Percentiles rank a stretch among this genome's conserved stretches.
These are phyloP conservation scores for Paraescarpia echinospica DNA, from an alignment of 1,140 invertebrate genomes.

Conservation along the genomic window DNA sequence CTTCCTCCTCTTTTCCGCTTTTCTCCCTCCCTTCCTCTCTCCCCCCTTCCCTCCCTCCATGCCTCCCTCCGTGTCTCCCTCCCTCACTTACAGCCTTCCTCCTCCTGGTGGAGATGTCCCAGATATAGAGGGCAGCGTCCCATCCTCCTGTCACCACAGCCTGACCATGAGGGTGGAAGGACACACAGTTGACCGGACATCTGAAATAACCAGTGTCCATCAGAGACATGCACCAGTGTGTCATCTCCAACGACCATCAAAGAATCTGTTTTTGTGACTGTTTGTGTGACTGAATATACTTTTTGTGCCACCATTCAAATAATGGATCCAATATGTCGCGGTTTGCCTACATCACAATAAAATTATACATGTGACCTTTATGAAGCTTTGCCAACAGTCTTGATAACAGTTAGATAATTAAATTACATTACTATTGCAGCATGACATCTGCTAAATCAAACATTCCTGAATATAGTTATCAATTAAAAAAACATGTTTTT, in stretches of 20 bases:
- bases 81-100: slow-evolving; percentile 31
- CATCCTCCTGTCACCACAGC: slow-evolving; percentile 53
- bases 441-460: too few relatives aligned
- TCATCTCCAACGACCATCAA: background rate
- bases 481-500: too few relatives aligned
- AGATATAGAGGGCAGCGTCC: slow-evolving; percentile 55
- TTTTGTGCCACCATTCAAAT: too few relatives aligned
- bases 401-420: too few relatives aligned
- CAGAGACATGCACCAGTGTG: background rate
- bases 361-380: too few relatives aligned
- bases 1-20: background rate
- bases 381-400: too few relatives aligned
- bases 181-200: slow-evolving; percentile 56
- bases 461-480: too few relatives aligned
- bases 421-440: too few relatives aligned
- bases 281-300: too few relatives aligned
- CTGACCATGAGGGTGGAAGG: slow-evolving; percentile 55
- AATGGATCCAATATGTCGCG: too few relatives aligned
- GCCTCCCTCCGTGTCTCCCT: background rate
- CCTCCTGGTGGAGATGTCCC: slow-evolving; percentile 51
- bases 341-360: too few relatives aligned
- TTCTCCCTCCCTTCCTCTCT: too few relatives aligned
- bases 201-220: background rate
- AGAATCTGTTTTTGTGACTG: background rate
- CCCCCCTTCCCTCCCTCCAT: background rate